Base-by-base conservation (phyloP, 2,113 vertebrate genomes). In the Osmerus mordax region DNA sequence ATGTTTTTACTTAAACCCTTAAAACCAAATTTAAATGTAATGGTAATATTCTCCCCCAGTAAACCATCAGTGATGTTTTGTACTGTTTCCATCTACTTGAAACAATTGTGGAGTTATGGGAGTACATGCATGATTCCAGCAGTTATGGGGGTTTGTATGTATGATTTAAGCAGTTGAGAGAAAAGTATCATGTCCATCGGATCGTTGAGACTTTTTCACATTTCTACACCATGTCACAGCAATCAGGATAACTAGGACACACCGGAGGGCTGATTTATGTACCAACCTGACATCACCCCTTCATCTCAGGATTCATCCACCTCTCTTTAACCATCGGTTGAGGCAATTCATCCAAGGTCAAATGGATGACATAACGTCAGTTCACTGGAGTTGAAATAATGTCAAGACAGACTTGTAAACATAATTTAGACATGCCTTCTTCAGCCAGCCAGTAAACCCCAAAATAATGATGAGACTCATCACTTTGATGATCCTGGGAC, bases 181-280 rank as follows among this genome's bases (percentile, higher is more conserved):
- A 36, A 36, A 36, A 36, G 32, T 36, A 36, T 36, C 4, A 36
- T 36, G 32, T 36, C 32, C 32, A 36, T 36, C 32, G 6, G 32
- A 28, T 28, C 3, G 25, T 3, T 28, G 25, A 28, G 25, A 28
- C 25, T 28, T 28, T 28, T 28, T 28, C 25, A 28, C 2, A 28
- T 28, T 28, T 28, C 25, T 28, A 28, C 25, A 28, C 25, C 25
- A 28, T 41, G 61, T 58, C 65, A 1, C 71, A 71, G 52, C 70
- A 72, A 77, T 28, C 47, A 52, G 19, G 74, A 82, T 81, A 82
- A 83, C 72, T 76, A 73, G 70, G 74, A 23, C 8, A 62, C 28
- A 79, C 75, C 16, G 0, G 51, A 56, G 78, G 80, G 72, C 2
- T 25, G 72, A 75, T 72, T 71, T 77, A 69, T 63, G 72, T 21